Evolutionary conservation across 2,113 vertebrate genomes (phyloP).

Genomic region (Strix aluco): DNA sequence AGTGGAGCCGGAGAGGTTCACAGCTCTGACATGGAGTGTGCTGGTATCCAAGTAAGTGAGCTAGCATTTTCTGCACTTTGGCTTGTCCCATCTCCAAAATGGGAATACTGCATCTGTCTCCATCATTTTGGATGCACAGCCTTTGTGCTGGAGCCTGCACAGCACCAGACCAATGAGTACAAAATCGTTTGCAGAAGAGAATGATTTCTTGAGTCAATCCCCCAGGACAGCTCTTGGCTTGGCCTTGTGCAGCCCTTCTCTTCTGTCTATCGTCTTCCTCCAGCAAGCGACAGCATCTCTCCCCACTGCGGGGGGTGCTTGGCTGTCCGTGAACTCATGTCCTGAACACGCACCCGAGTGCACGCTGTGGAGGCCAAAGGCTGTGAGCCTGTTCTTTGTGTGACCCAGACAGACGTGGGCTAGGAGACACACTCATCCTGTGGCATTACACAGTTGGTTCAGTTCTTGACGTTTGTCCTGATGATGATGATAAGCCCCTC

Average conservation of each 20-base stretch:
- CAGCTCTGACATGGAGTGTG: rapidly evolving
- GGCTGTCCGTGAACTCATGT: rapidly evolving
- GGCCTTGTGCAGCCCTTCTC: not conserved
- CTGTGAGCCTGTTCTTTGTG: not conserved
- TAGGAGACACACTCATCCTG: not conserved
- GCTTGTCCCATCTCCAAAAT: not conserved
- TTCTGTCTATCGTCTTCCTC: not conserved
- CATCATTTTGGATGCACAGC: rapidly evolving
- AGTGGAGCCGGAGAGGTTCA: not conserved
- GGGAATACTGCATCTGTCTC: not conserved
- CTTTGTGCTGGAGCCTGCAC: not conserved
- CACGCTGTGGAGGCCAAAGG: rapidly evolving
- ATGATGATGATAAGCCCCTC: not conserved
- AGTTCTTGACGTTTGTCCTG: not conserved
- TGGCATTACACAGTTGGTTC: rapidly evolving
- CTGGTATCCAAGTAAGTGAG: not conserved
- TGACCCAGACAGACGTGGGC: rapidly evolving
- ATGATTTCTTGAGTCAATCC: not conserved
- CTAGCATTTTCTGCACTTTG: not conserved
- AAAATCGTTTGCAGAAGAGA: not conserved
- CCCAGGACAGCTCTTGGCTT: not conserved
- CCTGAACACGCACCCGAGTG: rapidly evolving
- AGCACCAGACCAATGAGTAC: not conserved
- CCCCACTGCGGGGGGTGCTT: no score
- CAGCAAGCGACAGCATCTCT: not conserved